Percentiles rank a stretch among this genome's conserved stretches.
phyloP scores from a whole-genome alignment of 1,140 invertebrate genomes.

The Lerema accius region DNA sequence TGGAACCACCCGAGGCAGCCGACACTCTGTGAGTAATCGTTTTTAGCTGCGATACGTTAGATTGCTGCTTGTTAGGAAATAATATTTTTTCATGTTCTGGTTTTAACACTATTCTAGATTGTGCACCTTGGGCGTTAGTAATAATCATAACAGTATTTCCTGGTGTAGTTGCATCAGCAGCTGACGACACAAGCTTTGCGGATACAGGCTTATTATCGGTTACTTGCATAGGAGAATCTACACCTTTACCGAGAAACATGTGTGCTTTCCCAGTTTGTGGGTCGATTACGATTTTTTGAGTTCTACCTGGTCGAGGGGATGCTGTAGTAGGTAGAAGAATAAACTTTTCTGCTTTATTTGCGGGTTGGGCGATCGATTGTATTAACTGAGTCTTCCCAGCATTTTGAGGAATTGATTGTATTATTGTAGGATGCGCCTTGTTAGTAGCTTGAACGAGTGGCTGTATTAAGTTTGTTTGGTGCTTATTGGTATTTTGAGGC shows the following conservation, averaged over 20 bases:
- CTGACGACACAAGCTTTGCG: constrained; percentile 74
- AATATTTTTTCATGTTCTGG: constrained; percentile 84
- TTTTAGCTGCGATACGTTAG: constrained; percentile 74
- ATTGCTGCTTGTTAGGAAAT: constrained; percentile 76
- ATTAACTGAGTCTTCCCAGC: constrained; percentile 30
- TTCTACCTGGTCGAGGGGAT: constrained; percentile 57
- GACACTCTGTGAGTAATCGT: constrained; percentile 63
- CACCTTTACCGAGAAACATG: constrained; percentile 62
- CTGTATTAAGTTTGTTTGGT: constrained; percentile 47
- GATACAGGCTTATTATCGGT: constrained; percentile 75
- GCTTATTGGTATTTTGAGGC: constrained; percentile 68
- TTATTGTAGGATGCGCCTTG: constrained; percentile 17
- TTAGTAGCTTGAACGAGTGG: constrained; percentile 49
- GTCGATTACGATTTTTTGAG: constrained; percentile 78
- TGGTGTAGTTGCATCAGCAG: constrained; percentile 54
- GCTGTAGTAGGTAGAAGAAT: constrained; percentile 84
- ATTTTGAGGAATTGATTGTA: background rate
- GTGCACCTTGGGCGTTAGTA: constrained; percentile 83
- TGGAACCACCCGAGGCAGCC: constrained; percentile 46
- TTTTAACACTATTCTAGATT: constrained; percentile 82
- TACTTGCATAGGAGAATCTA: constrained; percentile 40
- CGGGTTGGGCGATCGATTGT: constrained; percentile 54
- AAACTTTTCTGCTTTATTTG: constrained; percentile 83
- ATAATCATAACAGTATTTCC: constrained; percentile 84
- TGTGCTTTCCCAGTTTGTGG: constrained; percentile 76